Evolutionary conservation across 1,140 invertebrate genomes (phyloP), one percentile per base, ranked within the genome.

Genomic region (Lordiphosa collinella): DNA sequence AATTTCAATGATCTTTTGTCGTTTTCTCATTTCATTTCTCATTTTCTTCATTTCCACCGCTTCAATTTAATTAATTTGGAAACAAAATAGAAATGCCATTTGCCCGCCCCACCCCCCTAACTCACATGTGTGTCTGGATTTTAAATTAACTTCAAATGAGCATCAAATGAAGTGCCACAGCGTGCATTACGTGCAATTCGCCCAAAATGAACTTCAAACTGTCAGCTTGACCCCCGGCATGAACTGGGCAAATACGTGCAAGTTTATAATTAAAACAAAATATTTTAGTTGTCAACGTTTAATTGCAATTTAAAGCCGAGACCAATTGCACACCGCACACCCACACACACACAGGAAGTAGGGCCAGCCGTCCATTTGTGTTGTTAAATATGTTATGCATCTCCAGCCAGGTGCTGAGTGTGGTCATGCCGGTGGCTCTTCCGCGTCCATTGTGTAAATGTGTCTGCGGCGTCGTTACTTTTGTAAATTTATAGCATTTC

Each of bases 211-310:
- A 55, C 46, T 57, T 16, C 38, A 18, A 71, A 76, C 31, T 66
- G 56, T 61, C 61, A 40, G 66, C 22, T 51, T 31, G 16, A 41
- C 11, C 25, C 25, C n/a, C 18, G 12, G 54, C 31, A 14, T n/a
- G 6, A 16, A 37, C 11, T 7, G n/a, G 4, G 10, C 13, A 18
- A 43, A 49, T 18, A 54, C 22, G 34, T 47, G 36, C n/a, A 40
- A 59, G 55, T 62, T 76, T 67, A 53, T 73, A 73, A 71, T 71
- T 73, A 71, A 73, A 73, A 73, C 68, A 66, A 73, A 73, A 73
- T 73, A 73, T 73, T 73, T 71, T 66, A 66, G 56, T 71, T 71
- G 34, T 31, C 61, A 50, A 38, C 31, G 53, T 71, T 57, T 61
- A 73, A 73, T 71, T 73, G 57, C 49, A 66, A 60, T 48, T 61